These are phyloP conservation scores for Amia ocellicauda DNA, from an alignment of 2,113 vertebrate species.

Conservation along the genomic window DNA sequence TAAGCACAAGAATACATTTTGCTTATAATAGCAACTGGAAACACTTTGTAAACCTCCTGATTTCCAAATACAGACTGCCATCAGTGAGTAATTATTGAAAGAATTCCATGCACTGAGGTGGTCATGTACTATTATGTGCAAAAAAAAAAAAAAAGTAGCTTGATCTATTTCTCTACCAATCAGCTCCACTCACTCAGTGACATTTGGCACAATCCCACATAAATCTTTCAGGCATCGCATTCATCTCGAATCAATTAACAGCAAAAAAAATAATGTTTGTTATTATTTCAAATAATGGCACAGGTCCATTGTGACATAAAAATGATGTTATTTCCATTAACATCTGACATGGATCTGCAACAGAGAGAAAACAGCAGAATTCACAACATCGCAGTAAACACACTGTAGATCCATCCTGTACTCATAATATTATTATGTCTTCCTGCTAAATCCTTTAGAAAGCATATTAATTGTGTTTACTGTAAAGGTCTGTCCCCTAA, in stretches of 20 bases:
- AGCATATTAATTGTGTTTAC: constrained; percentile 60
- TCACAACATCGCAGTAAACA: constrained; percentile 50
- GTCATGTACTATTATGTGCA: constrained; percentile 38
- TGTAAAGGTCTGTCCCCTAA: constrained; percentile 25
- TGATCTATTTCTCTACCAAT: constrained; percentile 36
- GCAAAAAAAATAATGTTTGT: constrained; percentile 40
- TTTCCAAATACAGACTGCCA: constrained; percentile 29
- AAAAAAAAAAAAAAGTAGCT: constrained; percentile 15
- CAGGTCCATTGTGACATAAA: constrained; percentile 45
- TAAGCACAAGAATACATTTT: no score
- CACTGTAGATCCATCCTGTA: constrained; percentile 43
- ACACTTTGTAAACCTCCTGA: constrained; percentile 26
- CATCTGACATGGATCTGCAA: constrained; percentile 55
- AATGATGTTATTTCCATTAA: constrained; percentile 52
- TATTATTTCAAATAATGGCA: constrained; percentile 51
- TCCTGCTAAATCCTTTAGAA: constrained; percentile 34
- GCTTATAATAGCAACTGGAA: constrained; percentile 26
- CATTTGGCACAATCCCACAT: constrained; percentile 34
- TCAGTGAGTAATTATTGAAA: constrained; percentile 41
- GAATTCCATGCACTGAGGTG: constrained; percentile 25
- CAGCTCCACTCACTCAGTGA: constrained; percentile 29
- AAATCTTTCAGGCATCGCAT: constrained; percentile 26
- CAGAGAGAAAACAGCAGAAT: constrained; percentile 32
- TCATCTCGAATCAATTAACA: constrained; percentile 29
- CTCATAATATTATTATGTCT: constrained; percentile 27